Evolutionary conservation across 2,888 invertebrate species (phyloP), one percentile per base, ranked within the genome.

Genomic region (Dynastes maya): DNA sequence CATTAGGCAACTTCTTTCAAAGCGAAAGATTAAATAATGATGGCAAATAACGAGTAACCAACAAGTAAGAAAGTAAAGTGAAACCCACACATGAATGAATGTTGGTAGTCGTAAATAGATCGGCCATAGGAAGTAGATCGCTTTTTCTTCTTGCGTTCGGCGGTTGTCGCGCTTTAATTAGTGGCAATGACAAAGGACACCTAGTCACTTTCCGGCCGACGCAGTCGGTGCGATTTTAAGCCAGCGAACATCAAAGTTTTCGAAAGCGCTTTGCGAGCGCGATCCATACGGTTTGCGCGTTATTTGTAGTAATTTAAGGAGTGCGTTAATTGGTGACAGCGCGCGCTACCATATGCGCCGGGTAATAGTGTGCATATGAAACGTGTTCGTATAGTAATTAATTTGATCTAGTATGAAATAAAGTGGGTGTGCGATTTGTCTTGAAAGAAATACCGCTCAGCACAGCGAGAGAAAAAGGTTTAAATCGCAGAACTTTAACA

Each of bases 141-240:
- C 61, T 74, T 74, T 74, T 74, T 74, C 72, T 74, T 61, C 72
- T 74, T 74, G 72, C 63, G 58, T 63, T 61, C 61, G 61, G 72
- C 72, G 61, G 72, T 61, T 45, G 76, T 55, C 49, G 45, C 64
- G 76, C 65, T 76, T 76, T 76, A 76, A 76, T 76, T 76, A 79
- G 75, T 71, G 76, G 72, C 63, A 70, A 79, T 76, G 79, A 79
- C 76, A 76, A 76, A 67, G 68, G 70, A 79, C 79, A 79, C 76
- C 64, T 68, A 70, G 76, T 76, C 76, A 68, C 74, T 68, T 75
- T 75, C 75, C 32, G 61, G 61, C 70, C 63, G 51, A 53, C 70
- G 68, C 45, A 49, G 61, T 74, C 37, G 72, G 72, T 74, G 72
- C 61, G 72, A 61, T 74, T 58, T 74, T 74, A 45, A 61, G 45